Base-by-base conservation (phyloP, 2,888 invertebrate genomes). In the Microdon myrmicae region DNA sequence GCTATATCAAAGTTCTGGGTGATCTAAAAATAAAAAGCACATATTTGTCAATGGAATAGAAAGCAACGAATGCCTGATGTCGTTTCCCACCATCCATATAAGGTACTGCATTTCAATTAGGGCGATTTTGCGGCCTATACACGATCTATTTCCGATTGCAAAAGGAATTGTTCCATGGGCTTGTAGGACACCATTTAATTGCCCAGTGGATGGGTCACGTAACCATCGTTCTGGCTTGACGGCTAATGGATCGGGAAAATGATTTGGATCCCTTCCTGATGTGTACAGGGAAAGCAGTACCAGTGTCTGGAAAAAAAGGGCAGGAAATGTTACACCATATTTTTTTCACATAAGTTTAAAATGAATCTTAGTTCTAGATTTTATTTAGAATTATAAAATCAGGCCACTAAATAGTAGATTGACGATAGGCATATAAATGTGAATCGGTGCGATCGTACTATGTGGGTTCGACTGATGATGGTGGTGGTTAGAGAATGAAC, bases 211-310 rank as follows among this genome's bases (percentile, higher is more conserved):
- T 3, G 58, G 31, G 71, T 79, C 81, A 68, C 88, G 83, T 25
- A 82, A 75, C 94, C 94, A 95, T 37, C 94, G 84, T 70, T 88
- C 86, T 0, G 94, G 94, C 64, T 83, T 74, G 72, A 94, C 92
- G 60, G 81, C 72, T 23, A 86, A 74, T 6, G 94, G 87, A 41
- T 85, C 74, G 22, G 84, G 82, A 76, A 92, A 94, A 75, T 89
- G 85, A 9, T 80, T 75, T 1, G 84, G 81, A 77, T 91, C 87
- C 44, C 93, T 84, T 2, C 94, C 90, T 68, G 90, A 89, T 31
- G 94, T 90, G 75, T 90, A 96, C 43, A 94, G 84, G 12, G 94
- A 95, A 71, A 94, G 83, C 53, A 94, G 82, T 6, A 95, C 82
- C 69, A 93, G 82, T 39, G 91, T 90, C 90, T 94, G 83, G 6